Evolutionary conservation across 2,113 vertebrate species (phyloP), one percentile per base, ranked within the genome.

Genomic region (Prietella phreatophila): DNA sequence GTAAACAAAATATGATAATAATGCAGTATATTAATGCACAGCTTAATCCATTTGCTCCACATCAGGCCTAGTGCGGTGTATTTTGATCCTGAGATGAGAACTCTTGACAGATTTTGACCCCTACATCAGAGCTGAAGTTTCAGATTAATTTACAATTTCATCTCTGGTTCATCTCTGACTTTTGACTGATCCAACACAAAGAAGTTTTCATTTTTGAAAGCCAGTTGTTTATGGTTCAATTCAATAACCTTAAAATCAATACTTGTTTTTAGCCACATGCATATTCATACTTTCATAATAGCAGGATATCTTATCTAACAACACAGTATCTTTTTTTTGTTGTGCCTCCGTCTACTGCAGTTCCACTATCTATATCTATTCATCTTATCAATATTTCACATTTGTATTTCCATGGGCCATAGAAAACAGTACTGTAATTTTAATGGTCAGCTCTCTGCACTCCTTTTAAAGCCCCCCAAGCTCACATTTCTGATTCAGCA

Each of bases 331-430:
- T 78, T 42, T 83, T 83, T 42, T 60, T 79, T 73, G 30, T 30
- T 30, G 13, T 50, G 76, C 65, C 50, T 85, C 42, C 13, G 4
- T 17, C 56, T 85, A 27, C 55, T 83, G 63, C 58, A 86, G 56
- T 88, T 88, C 58, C 30, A 53, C 80, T 84, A 86, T 83, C 79
- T 20, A 73, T 83, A 88, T 79, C 69, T 53, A 11, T 88, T 69
- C n/a, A 60, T 83, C 86, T 84, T 76, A 9, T 79, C 39, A 17
- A 47, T 86, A 86, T 83, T 65, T 87, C 83, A 90, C 84, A 61
- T 33, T 47, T 71, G 14, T 87, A 36, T 85, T 79, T 85, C 79
- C 47, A 56, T 55, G 61, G 39, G 53, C 83, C 83, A 58, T 73
- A 58, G 65, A 87, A 65, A 89, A 55, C 22, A 83, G 47, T 39